Evolutionary conservation across 1,140 invertebrate species (phyloP), one percentile per base, ranked within the genome.

Genomic region (Formica exsecta): DNA sequence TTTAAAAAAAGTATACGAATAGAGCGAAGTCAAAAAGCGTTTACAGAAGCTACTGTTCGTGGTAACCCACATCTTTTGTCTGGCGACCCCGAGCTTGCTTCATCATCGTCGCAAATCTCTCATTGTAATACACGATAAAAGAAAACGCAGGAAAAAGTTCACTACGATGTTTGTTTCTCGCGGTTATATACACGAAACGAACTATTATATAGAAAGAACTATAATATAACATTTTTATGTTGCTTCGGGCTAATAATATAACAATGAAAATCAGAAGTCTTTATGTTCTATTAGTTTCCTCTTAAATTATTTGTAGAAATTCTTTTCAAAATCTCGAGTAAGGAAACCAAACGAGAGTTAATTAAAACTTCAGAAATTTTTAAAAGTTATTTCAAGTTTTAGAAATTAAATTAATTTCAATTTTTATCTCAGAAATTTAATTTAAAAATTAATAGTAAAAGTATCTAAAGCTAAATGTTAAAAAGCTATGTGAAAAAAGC

Each of bases 11-110:
- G 66, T n/a, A 19, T n/a, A 5, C 19, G 9, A 79, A n/a, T 25
- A 64, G 48, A 51, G 38, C 29, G 44, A 79, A 38, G 38, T 54
- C 41, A 9, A 54, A 29, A 54, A 68, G 38, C 44, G n/a, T 80
- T 68, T 80, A 51, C 16, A 80, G 64, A 41, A 38, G 44, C 11
- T 22, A 68, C 73, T 85, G 71, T 59, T 85, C 73, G 65, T 54
- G 62, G 64, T 87, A 87, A 87, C 84, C 86, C 51, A 87, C 44
- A 87, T 87, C 54, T 41, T 13, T 68, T 83, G 79, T 74, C 22
- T 73, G 62, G 25, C 66, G 68, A 84, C 57, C 54, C 57, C 66
- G 25, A 41, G 54, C 83, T 51, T 54, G 83, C 25, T 65, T 86
- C 84, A 73, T 79, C 74, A 80, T 80, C 54, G 41, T 32, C 32